phyloP scores from a whole-genome alignment of 2,888 invertebrate species.

The Parascotia fuliginaria region DNA sequence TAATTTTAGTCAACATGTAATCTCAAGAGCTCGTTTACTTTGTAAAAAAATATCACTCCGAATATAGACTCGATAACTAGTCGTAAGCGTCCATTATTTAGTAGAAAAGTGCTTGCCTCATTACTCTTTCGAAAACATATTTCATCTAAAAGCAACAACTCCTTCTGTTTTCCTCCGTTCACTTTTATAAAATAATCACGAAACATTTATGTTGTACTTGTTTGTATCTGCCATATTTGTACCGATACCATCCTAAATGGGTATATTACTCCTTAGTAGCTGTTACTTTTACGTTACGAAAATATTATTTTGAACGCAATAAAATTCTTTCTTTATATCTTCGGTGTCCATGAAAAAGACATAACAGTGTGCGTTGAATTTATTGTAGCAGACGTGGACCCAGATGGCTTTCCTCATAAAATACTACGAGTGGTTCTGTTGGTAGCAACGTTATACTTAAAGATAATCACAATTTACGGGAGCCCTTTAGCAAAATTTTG shows the following conservation, averaged over 20 bases:
- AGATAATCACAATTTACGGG: constrained; percentile 85
- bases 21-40: constrained; percentile 3
- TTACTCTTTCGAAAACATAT: constrained; percentile 41
- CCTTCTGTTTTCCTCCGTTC: constrained; percentile 16
- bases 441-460: constrained; percentile 78
- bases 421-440: constrained; percentile 80
- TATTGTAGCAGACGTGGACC: constrained; percentile 78
- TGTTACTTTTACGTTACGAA: constrained; percentile 56
- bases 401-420: constrained; percentile 84
- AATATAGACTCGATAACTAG: constrained; percentile 31
- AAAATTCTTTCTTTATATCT: constrained; percentile 74
- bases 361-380: constrained; percentile 81
- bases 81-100: constrained; percentile 42
- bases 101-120: constrained; percentile 33
- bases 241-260: constrained; percentile 40
- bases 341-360: constrained; percentile 81
- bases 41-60: constrained; percentile 13
- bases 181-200: constrained; percentile 39
- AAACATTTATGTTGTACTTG: constrained; percentile 31
- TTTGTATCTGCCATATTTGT: constrained; percentile 33
- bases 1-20: constrained; percentile 16
- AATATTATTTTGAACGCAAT: constrained; percentile 72
- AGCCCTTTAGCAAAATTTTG: constrained; percentile 67
- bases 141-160: constrained; percentile 30
- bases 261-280: constrained; percentile 45